Evolutionary conservation across 2,888 invertebrate species (phyloP), one percentile per base, ranked within the genome.

Genomic region (Smittia aterrima): DNA sequence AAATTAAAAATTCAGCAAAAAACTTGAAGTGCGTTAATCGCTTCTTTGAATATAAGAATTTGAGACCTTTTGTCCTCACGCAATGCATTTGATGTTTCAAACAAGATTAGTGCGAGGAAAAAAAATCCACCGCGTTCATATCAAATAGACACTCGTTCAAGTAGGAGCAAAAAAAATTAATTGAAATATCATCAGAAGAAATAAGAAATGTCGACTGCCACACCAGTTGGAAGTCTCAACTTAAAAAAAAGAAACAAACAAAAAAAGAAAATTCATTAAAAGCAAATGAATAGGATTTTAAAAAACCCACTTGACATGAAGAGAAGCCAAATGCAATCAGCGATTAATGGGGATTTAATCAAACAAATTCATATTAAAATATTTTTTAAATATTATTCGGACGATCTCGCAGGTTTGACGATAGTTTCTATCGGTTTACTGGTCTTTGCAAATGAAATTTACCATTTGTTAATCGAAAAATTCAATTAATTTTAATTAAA

Each of bases 321-420:
- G 58, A 18, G 6, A 20, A 58, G 18, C 58, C 7, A 58, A 64
- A 64, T 64, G 64, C 64, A 64, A 64, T 64, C 25, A 64, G 25
- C 64, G 64, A 58, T 41, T 24, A 70, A 70, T 27, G 53, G n/a
- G 11, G 58, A 18, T 70, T 70, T 72, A 62, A 72, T 72, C 58
- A 72, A 72, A 58, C 38, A 62, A 72, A 72, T 72, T 72, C 62
- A 72, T 72, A n/a, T n/a, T n/a, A n/a, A n/a, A n/a, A n/a, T n/a
- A n/a, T n/a, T n/a, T n/a, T n/a, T n/a, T n/a, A n/a, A n/a, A n/a
- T n/a, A n/a, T n/a, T n/a, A n/a, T n/a, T n/a, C n/a, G n/a, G n/a
- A n/a, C n/a, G n/a, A n/a, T n/a, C n/a, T n/a, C n/a, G n/a, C n/a
- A n/a, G n/a, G n/a, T n/a, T n/a, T n/a, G n/a, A n/a, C n/a, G n/a